Base-by-base conservation (phyloP, 2,888 invertebrate species). In the Rhamnusium bicolor region DNA sequence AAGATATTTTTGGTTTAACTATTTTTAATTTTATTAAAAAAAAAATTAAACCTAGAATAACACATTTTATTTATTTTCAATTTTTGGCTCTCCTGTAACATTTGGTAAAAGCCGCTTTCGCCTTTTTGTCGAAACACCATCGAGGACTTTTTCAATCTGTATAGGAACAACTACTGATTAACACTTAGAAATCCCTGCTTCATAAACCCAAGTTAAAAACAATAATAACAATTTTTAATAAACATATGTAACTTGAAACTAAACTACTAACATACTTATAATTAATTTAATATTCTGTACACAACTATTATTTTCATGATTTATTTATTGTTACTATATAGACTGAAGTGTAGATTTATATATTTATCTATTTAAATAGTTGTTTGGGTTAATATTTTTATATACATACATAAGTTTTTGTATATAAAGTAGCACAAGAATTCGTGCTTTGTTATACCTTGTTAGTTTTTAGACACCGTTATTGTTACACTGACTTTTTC, bases 351-450 rank as follows among this genome's bases (percentile, higher is more conserved):
- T 69, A 74, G 69, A 71, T 68, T 73, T 62, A 4, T 40, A 40
- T n/a, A 40, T 40, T 40, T 40, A 40, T n/a, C n/a, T 71, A 71
- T 49, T 40, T 62, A 63, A 71, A 70, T 74, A 71, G 71, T 71
- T 71, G 74, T 74, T 74, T 74, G 68, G 54, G 74, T 74, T 74
- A 63, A 74, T 74, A 74, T 74, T 74, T 71, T 73, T 58, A 40
- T 58, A 58, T 74, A 71, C 68, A 69, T 58, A 71, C 56, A 58
- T 56, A 68, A 71, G 21, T 54, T 65, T 53, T 47, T 63, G 63
- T 58, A 58, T 32, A 58, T 58, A 58, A 58, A 29, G 58, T 16
- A 58, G 73, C 73, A 74, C 73, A 49, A 67, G 19, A 66, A 67
- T 60, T 49, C 61, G 73, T 74, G 73, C 73, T 74, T 74, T 74